Evolutionary conservation across 2,113 vertebrate genomes (phyloP).

Genomic region (Pontoporia blainvillei): DNA sequence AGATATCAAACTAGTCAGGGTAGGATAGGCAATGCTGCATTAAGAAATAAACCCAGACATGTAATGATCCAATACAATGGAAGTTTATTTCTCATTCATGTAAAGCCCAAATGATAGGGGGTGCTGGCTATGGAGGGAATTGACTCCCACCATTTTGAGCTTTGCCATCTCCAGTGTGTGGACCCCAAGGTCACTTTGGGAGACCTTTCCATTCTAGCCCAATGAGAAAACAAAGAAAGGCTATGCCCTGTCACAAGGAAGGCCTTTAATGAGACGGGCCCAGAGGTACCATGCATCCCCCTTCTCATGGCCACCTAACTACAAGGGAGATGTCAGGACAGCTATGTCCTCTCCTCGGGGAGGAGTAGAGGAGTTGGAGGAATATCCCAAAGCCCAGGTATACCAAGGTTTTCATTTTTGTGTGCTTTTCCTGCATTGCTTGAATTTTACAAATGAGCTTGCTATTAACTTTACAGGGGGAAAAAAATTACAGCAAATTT

Average conservation of each 20-base stretch:
- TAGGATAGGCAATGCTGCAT: neutral
- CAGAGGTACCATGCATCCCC: fast-evolving
- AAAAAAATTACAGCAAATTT: neutral
- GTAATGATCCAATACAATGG: neutral
- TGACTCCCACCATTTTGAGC: neutral
- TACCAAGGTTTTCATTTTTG: neutral
- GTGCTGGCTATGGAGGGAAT: neutral
- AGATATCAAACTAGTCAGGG: neutral
- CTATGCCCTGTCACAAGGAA: neutral
- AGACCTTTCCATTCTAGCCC: neutral
- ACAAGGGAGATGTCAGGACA: neutral
- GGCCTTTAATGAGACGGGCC: neutral
- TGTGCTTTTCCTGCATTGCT: neutral
- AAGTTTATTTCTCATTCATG: neutral
- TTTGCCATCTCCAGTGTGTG: neutral
- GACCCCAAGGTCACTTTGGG: neutral
- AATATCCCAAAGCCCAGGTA: neutral
- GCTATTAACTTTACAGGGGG: neutral
- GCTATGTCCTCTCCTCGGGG: neutral
- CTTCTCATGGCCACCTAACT: neutral
- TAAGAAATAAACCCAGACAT: neutral
- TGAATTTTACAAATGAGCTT: neutral
- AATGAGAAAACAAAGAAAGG: neutral
- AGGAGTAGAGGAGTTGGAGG: neutral
- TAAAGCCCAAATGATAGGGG: neutral